Percentiles rank a stretch among this genome's conserved stretches.
Evolutionary conservation across 1,140 invertebrate genomes (phyloP).

Genomic region (Drosophila orena): DNA sequence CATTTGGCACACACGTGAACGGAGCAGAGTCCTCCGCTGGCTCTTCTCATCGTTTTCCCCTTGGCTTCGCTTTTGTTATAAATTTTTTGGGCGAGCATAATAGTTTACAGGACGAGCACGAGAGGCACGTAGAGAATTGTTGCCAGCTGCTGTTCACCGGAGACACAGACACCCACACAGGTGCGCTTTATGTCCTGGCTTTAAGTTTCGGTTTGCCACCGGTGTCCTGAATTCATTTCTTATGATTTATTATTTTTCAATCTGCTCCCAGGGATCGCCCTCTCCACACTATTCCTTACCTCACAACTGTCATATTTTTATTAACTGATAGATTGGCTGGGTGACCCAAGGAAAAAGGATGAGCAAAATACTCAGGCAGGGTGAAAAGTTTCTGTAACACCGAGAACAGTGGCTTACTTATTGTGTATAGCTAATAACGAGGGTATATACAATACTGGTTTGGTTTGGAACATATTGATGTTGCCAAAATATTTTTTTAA

Average conservation of each 20-base stretch:
- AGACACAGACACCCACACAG: conserved; percentile 60
- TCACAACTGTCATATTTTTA: conserved; percentile 66
- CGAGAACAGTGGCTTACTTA: too few species aligned
- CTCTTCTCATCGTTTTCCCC: conserved; percentile 22
- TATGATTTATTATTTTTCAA: conserved; percentile 80
- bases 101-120: conserved; percentile 66
- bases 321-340: conserved; percentile 76
- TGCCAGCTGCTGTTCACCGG: conserved; percentile 39
- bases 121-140: conserved; percentile 70
- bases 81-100: conserved; percentile 58
- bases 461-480: too few species aligned
- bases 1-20: conserved; percentile 63
- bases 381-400: not conserved
- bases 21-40: not conserved
- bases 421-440: not conserved
- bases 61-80: conserved; percentile 48
- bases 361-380: conserved; percentile 19
- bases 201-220: conserved; percentile 63
- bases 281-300: conserved; percentile 17
- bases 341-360: conserved; percentile 30
- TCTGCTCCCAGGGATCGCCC: conserved; percentile 45
- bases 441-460: not conserved
- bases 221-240: conserved; percentile 33
- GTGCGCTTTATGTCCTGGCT: conserved; percentile 74
- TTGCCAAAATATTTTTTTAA: too few species aligned